Conservation (phyloP, 30 jellyfish, hydroid and myxozoan genomes). For the Hydra vulgaris region DNA sequence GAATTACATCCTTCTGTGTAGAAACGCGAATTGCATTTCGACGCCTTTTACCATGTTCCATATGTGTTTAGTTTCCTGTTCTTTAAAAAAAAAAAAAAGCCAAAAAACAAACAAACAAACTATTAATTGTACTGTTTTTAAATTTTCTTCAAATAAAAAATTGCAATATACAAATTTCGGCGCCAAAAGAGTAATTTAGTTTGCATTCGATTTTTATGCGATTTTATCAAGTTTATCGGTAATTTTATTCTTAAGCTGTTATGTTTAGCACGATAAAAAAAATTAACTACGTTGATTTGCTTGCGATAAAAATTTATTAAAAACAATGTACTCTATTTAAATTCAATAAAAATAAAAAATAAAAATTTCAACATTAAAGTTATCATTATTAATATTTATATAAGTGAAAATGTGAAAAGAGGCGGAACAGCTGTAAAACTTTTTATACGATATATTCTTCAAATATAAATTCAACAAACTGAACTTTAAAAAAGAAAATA, state of each 20-base stretch:
- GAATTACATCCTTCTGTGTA: conserved; percentile 18
- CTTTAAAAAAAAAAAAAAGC: not conserved
- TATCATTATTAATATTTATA: not conserved
- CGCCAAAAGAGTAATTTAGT: too few species aligned
- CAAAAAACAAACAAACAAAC: too few species aligned
- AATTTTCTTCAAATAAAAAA: too few species aligned
- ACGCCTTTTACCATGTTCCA: conserved; percentile 12
- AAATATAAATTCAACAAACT: not conserved
- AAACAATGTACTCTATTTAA: not conserved
- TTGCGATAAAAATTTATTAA: not conserved
- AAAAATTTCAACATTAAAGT: not conserved
- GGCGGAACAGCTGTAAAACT: not conserved
- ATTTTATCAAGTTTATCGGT: not conserved
- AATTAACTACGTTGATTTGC: not conserved
- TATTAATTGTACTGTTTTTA: not conserved
- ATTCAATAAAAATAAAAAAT: not conserved
- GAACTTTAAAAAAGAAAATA: too few species aligned
- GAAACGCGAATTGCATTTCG: conserved; percentile 29
- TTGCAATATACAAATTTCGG: too few species aligned
- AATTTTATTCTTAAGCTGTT: not conserved
- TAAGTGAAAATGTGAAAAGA: not conserved
- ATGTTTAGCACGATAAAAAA: not conserved
- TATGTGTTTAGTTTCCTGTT: not conserved
- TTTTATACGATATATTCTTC: not conserved
- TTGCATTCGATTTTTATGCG: too few species aligned